Conservation (phyloP, 2,888 invertebrate genomes). For the Escarpia spicata region DNA sequence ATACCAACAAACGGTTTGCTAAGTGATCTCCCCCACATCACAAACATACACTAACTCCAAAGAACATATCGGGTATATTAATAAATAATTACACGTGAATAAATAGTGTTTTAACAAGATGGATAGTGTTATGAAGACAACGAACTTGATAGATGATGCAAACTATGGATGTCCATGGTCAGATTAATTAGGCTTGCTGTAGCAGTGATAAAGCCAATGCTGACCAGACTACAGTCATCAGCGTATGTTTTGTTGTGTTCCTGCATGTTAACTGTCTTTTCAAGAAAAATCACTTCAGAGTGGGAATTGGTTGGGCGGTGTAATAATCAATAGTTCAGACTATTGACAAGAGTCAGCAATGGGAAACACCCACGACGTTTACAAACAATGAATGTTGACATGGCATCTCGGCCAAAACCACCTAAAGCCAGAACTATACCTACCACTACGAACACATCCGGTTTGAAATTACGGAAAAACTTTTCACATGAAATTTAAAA, state of each 20-base stretch:
- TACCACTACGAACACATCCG: too few species aligned
- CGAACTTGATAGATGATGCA: not conserved
- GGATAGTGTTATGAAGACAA: not conserved
- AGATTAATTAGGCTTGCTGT: not conserved
- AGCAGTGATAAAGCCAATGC: not conserved
- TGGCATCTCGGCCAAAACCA: too few species aligned
- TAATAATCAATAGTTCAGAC: too few species aligned
- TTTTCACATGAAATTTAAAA: too few species aligned
- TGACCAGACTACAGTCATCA: not conserved
- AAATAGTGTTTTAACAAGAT: not conserved
- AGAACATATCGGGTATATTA: not conserved
- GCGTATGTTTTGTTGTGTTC: not conserved
- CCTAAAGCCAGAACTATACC: too few species aligned
- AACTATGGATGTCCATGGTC: not conserved
- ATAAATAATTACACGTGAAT: too few species aligned
- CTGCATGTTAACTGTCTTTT: not conserved
- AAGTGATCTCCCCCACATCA: not conserved
- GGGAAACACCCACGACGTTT: too few species aligned
- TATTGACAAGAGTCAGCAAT: too few species aligned
- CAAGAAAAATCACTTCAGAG: too few species aligned
- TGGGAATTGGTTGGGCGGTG: too few species aligned
- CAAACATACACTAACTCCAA: not conserved
- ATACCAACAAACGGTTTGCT: not conserved
- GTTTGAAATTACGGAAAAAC: too few species aligned
- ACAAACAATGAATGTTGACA: too few species aligned